A percentile compares a stretch with the other conserved stretches of the same genome.
These are phyloP conservation scores for Unio pictorum DNA, from an alignment of 2,888 invertebrate genomes.

Conservation along the genomic window DNA sequence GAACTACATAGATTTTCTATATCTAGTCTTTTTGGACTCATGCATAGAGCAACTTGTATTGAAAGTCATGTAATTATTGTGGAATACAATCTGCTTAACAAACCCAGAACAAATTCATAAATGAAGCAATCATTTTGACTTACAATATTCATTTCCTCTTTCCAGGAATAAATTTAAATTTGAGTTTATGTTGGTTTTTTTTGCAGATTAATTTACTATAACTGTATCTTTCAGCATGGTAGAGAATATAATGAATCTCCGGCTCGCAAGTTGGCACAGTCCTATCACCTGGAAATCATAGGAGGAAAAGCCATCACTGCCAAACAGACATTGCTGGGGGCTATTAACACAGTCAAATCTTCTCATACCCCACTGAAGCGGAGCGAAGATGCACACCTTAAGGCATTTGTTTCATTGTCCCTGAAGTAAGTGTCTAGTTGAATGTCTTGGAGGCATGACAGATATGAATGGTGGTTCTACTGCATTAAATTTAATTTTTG, in stretches of 20 bases:
- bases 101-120: no score
- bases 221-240: conserved; percentile 79
- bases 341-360: conserved; percentile 91
- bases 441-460: no score
- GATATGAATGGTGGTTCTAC: not conserved
- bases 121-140: no score
- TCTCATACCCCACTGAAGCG: conserved; percentile 94
- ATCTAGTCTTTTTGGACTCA: no score
- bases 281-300: conserved; percentile 94
- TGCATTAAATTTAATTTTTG: not conserved
- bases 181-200: no score
- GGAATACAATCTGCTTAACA: no score
- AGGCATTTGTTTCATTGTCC: conserved; percentile 97
- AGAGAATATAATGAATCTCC: conserved; percentile 95
- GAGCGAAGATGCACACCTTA: conserved; percentile 96
- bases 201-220: not conserved
- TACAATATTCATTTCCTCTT: no score
- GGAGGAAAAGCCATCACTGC: conserved; percentile 89
- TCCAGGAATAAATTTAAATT: no score
- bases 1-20: no score
- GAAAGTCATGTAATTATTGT: no score
- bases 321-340: conserved; percentile 90
- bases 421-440: conserved; percentile 82
- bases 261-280: conserved; percentile 92
- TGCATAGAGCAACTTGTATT: no score